Evolutionary conservation across 2,113 vertebrate genomes (phyloP).

Genomic region (Garra rufa): DNA sequence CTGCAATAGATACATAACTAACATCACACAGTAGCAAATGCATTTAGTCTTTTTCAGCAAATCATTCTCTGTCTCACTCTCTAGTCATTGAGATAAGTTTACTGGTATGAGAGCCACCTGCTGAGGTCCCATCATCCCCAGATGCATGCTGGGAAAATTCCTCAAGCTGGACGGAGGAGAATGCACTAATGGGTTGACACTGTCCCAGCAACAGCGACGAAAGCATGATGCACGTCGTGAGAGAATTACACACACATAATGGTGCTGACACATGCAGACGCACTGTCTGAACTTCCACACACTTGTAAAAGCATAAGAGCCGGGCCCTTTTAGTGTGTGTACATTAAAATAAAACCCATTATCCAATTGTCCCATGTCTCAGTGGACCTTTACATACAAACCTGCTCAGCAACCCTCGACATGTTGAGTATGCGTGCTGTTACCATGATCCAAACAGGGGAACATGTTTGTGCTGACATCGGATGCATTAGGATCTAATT

Average conservation of each 20-base stretch:
- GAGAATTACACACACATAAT: not conserved
- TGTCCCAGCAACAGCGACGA: not conserved
- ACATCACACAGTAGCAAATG: not conserved
- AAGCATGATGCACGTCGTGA: not conserved
- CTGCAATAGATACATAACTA: not conserved
- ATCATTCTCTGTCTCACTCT: constrained; percentile 12
- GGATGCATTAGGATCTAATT: constrained; percentile 21
- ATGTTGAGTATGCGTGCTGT: not conserved
- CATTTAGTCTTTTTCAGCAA: not conserved
- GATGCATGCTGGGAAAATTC: constrained; percentile 52
- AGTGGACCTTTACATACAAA: constrained; percentile 9
- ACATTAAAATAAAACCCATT: constrained; percentile 36
- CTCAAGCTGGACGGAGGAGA: not conserved
- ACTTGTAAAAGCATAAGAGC: constrained; percentile 3
- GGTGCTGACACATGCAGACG: not conserved
- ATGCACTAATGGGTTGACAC: constrained; percentile 45
- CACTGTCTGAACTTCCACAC: not conserved
- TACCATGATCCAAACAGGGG: not conserved
- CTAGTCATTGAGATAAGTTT: not conserved
- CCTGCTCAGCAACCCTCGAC: constrained; percentile 14
- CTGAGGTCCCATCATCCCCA: constrained; percentile 45
- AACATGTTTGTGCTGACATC: not conserved
- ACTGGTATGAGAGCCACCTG: constrained; percentile 42
- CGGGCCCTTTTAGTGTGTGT: constrained; percentile 23
- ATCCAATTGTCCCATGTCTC: not conserved